Evolutionary conservation across 2,797 vertebrate genomes (phyloP).

Genomic region (Holocentrus rufus): DNA sequence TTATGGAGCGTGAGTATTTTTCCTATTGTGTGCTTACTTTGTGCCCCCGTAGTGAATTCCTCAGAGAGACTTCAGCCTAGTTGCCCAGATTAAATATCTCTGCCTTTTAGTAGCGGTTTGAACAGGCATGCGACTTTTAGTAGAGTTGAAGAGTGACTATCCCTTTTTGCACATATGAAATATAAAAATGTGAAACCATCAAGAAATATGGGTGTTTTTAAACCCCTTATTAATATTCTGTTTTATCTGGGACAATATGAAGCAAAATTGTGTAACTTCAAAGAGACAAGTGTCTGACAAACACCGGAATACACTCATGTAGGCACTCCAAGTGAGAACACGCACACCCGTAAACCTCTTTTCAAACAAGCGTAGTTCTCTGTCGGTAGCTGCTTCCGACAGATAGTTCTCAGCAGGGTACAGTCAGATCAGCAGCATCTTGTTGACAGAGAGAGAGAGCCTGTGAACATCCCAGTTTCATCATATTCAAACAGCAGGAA

Average conservation of each 20-base stretch:
- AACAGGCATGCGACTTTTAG: slow-evolving; percentile 85
- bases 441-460: slow-evolving; percentile 28
- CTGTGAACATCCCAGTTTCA: slow-evolving; percentile 58
- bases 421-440: slow-evolving; percentile 58
- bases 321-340: not conserved
- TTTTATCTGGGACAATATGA: not conserved
- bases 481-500: slow-evolving; percentile 53
- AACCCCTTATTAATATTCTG: not conserved
- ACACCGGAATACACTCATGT: not conserved
- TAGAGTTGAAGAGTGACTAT: slow-evolving; percentile 80
- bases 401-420: slow-evolving; percentile 59
- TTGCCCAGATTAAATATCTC: slow-evolving; percentile 62
- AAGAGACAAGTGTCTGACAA: slow-evolving; percentile 10
- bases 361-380: slow-evolving; percentile 44
- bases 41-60: slow-evolving; percentile 45
- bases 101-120: slow-evolving; percentile 77
- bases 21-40: slow-evolving; percentile 45
- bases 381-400: slow-evolving; percentile 48
- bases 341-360: slow-evolving; percentile 11
- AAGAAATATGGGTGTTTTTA: not conserved
- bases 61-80: slow-evolving; percentile 55
- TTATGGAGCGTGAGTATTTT: slow-evolving; percentile 36
- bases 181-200: slow-evolving; percentile 1
- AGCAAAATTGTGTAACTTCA: not conserved
- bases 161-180: slow-evolving; percentile 75